Evolutionary conservation across 2,888 invertebrate genomes (phyloP).

Genomic region (Sinhomidia bicolor): DNA sequence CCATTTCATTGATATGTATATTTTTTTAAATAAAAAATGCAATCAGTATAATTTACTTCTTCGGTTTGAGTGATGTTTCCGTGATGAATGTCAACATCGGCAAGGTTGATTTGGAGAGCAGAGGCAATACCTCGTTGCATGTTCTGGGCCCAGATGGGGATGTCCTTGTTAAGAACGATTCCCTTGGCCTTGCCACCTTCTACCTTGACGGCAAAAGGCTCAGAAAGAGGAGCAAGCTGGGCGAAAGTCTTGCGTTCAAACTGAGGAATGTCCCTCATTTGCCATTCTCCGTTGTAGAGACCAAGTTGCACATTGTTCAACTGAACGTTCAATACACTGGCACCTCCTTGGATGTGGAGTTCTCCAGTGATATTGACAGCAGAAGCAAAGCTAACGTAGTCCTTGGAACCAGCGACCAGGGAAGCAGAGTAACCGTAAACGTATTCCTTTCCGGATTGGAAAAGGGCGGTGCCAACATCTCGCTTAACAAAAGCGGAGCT

Average conservation of each 20-base stretch:
- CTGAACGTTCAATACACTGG: slow-evolving; percentile 73
- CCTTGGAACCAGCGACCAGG: slow-evolving; percentile 76
- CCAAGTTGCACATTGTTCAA: slow-evolving; percentile 76
- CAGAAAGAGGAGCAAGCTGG: slow-evolving; percentile 76
- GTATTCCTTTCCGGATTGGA: slow-evolving; percentile 79
- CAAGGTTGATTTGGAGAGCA: slow-evolving; percentile 76
- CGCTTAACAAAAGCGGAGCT: slow-evolving; percentile 77
- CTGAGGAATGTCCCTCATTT: slow-evolving; percentile 32
- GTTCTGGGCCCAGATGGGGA: slow-evolving; percentile 79
- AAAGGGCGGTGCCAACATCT: slow-evolving; percentile 76
- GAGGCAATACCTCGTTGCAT: slow-evolving; percentile 79
- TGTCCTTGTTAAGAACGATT: slow-evolving; percentile 73
- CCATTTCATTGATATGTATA: too few species aligned
- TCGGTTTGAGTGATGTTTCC: slow-evolving; percentile 67
- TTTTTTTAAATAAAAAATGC: too few species aligned
- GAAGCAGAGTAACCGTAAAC: slow-evolving; percentile 75
- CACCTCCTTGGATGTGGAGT: slow-evolving; percentile 75
- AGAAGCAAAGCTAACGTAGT: slow-evolving; percentile 77
- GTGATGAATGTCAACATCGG: slow-evolving; percentile 64
- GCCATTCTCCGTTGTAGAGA: slow-evolving; percentile 77
- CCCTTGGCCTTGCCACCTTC: slow-evolving; percentile 77
- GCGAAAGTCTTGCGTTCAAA: slow-evolving; percentile 72
- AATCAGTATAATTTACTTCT: slow-evolving; percentile 73
- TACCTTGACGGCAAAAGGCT: slow-evolving; percentile 78
- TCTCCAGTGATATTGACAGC: slow-evolving; percentile 78